phyloP scores from a whole-genome alignment of 30 jellyfish, hydroid and myxozoan species.

The Pelagia noctiluca region DNA sequence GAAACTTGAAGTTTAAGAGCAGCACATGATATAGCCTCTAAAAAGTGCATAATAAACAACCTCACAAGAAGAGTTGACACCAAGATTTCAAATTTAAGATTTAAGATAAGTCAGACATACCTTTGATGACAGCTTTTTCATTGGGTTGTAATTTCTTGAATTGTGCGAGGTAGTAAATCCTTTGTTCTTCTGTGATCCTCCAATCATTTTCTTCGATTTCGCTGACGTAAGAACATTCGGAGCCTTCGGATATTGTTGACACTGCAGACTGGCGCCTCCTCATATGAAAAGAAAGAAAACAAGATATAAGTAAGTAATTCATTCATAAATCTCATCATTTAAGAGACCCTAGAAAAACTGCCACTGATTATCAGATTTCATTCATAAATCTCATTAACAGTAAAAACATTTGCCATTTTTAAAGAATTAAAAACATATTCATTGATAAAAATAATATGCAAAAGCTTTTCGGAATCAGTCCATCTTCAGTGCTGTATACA shows the following conservation, averaged over 20 bases:
- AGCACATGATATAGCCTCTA: too few relatives aligned
- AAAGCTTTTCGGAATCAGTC: too few relatives aligned
- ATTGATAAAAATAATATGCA: too few relatives aligned
- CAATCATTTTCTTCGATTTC: slow-evolving; percentile 85
- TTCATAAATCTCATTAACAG: too few relatives aligned
- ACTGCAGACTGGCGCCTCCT: slow-evolving; percentile 67
- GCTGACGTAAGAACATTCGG: slow-evolving; percentile 73
- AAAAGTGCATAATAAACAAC: too few relatives aligned
- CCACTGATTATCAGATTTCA: too few relatives aligned
- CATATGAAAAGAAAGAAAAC: neutral
- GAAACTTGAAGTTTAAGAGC: neutral
- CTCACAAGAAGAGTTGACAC: neutral
- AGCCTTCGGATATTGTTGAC: slow-evolving; percentile 71
- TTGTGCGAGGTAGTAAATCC: slow-evolving; percentile 84
- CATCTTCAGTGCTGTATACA: too few relatives aligned
- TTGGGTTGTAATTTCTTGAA: slow-evolving; percentile 86
- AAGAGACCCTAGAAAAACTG: too few relatives aligned
- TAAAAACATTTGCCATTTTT: too few relatives aligned
- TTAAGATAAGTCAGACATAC: slow-evolving; percentile 16
- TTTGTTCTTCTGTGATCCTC: slow-evolving; percentile 89
- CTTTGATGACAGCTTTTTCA: slow-evolving; percentile 84
- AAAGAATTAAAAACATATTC: too few relatives aligned
- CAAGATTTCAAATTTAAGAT: neutral
- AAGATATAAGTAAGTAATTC: too few relatives aligned
- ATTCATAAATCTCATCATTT: too few relatives aligned